Percentiles rank a stretch among this genome's conserved stretches.
Conservation (phyloP, 2,113 vertebrate species). For the Ellobius talpinus region DNA sequence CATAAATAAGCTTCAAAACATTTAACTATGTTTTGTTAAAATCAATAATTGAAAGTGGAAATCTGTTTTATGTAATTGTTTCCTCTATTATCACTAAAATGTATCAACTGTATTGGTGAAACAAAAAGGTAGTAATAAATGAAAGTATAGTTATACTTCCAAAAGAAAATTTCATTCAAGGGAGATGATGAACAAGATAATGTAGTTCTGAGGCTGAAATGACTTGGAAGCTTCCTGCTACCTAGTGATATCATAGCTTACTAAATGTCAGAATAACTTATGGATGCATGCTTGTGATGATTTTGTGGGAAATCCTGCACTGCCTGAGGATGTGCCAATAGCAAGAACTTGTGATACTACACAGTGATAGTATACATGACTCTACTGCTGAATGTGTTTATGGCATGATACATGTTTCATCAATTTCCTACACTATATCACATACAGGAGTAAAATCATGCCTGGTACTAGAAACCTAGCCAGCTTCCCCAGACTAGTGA, state of each 20-base stretch:
- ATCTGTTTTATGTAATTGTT: neutral
- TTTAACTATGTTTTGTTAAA: neutral
- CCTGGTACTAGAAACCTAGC: neutral
- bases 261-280: neutral
- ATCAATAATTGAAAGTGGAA: neutral
- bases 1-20: neutral
- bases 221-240: neutral
- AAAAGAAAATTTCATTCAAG: neutral
- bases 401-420: too few relatives aligned
- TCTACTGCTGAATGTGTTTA: neutral
- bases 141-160: neutral
- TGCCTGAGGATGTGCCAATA: neutral
- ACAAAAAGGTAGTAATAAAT: neutral
- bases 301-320: neutral
- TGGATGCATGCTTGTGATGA: neutral
- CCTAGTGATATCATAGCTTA: neutral
- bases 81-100: neutral
- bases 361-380: too few relatives aligned
- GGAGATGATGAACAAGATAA: neutral
- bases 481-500: neutral
- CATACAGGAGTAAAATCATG: neutral
- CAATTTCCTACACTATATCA: neutral
- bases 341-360: neutral
- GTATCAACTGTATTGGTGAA: neutral
- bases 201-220: neutral